Base-by-base conservation (phyloP, 2,888 invertebrate species). In the Apamea anceps region DNA sequence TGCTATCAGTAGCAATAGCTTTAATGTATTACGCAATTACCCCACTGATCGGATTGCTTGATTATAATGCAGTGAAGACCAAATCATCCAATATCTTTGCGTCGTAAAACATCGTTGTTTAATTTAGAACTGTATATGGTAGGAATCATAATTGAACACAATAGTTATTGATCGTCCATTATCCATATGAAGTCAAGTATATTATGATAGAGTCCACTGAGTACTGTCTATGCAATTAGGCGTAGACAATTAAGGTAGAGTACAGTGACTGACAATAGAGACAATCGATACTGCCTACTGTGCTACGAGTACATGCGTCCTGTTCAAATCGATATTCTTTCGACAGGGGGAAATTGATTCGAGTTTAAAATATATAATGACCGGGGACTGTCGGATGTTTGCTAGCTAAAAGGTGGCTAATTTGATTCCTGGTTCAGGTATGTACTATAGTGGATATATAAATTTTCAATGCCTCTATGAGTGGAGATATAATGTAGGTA, bases 151-250 rank as follows among this genome's bases (percentile, higher is more conserved):
- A 57, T 63, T 37, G 32, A 72, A 73, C 66, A 57, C 85, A 85
- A 74, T 70, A 73, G 57, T 86, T 65, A 83, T 72, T 51, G 65
- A 86, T 82, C 54, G 71, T 37, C 86, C 45, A 75, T 75, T 75
- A 72, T 65, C 71, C 67, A 25, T 85, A 75, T 62, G 65, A 73
- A 67, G 71, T 57, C 62, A 62, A 82, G 75, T 57, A 74, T 74
- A 72, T 60, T 51, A 76, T 32, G n/a, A 51, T 54, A 54, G 66
- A 86, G 75, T 32, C 63, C 76, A 70, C n/a, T 15, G 70, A 66
- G 48, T 32, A 77, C 28, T 68, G 77, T 71, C 68, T 54, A 72
- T 83, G 84, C 87, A 86, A 83, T 84, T 86, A 84, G 72, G 37
- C 45, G 57, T 63, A 65, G 57, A 62, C 72, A 70, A 77, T 70